These are phyloP conservation scores for Stylophora pistillata DNA, from an alignment of 64 coral and sea anemone species.

Conservation along the genomic window DNA sequence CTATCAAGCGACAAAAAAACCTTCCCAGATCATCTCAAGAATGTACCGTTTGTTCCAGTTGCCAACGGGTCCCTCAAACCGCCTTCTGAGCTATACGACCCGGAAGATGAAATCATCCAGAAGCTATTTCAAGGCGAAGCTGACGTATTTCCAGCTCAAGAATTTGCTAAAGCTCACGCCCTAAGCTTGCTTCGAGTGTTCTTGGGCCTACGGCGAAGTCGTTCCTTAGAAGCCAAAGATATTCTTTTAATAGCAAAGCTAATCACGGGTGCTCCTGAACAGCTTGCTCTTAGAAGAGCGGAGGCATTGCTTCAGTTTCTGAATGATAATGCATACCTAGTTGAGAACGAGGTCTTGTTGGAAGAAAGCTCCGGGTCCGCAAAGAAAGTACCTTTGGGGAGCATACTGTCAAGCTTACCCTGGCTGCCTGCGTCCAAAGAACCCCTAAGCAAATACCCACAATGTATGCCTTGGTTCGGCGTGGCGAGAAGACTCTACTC, in stretches of 20 bases:
- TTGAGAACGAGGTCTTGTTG: slow-evolving; percentile 55
- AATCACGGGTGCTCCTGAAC: slow-evolving; percentile 59
- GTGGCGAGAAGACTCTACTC: slow-evolving; percentile 51
- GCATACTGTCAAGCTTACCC: slow-evolving; percentile 50
- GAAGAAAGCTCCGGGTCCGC: slow-evolving; percentile 12
- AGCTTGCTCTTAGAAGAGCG: slow-evolving; percentile 59
- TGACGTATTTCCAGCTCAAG: slow-evolving; percentile 68
- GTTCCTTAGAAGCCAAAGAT: slow-evolving; percentile 70
- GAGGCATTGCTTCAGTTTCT: slow-evolving; percentile 78
- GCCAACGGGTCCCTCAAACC: slow-evolving; percentile 71
- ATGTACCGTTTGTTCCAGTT: slow-evolving; percentile 81
- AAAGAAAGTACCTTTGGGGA: slow-evolving; percentile 19
- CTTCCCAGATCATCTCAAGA: slow-evolving; percentile 81
- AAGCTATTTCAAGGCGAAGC: slow-evolving; percentile 80
- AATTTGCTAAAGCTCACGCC: slow-evolving; percentile 71
- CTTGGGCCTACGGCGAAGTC: slow-evolving; percentile 78
- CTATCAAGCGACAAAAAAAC: slow-evolving; percentile 79
- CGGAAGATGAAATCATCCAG: slow-evolving; percentile 77
- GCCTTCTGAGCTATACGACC: slow-evolving; percentile 85
- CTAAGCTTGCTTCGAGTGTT: slow-evolving; percentile 87
- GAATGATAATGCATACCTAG: slow-evolving; percentile 71
- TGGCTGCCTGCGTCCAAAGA: slow-evolving; percentile 75
- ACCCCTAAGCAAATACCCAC: slow-evolving; percentile 78
- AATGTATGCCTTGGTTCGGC: slow-evolving; percentile 74
- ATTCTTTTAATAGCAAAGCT: slow-evolving; percentile 69